phyloP scores from a whole-genome alignment of 1,140 invertebrate genomes.

The Diabrotica virgifera region DNA sequence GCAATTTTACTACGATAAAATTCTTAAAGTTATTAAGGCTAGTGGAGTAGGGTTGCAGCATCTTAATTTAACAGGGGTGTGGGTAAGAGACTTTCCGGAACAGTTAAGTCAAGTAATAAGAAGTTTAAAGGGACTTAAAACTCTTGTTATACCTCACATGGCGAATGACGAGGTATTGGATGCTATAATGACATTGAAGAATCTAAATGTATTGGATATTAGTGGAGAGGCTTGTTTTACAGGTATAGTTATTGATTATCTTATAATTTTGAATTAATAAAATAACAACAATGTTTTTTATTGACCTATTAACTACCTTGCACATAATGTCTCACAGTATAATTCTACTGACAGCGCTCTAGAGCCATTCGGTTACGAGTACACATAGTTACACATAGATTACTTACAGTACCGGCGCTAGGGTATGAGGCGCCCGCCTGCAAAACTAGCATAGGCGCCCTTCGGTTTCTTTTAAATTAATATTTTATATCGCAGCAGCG shows the following conservation, averaged over 20 bases:
- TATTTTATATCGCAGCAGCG: too few species aligned
- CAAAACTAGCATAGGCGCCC: too few species aligned
- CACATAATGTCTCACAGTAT: too few species aligned
- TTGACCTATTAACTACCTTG: too few species aligned
- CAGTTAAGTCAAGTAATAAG: conserved; percentile 59
- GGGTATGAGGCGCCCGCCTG: too few species aligned
- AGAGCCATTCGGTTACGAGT: too few species aligned
- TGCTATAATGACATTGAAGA: conserved; percentile 54
- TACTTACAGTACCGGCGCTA: too few species aligned
- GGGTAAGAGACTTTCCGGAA: conserved; percentile 63
- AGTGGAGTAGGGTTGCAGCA: conserved; percentile 48
- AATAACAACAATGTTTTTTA: neutral
- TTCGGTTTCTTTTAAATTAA: too few species aligned
- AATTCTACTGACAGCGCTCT: too few species aligned
- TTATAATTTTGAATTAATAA: neutral
- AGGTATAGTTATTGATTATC: neutral
- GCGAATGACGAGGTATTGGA: conserved; percentile 65
- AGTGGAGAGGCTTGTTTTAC: conserved; percentile 54
- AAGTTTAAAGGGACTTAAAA: conserved; percentile 55
- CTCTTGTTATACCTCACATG: conserved; percentile 63
- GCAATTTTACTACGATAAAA: conserved; percentile 61
- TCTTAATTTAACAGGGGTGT: conserved; percentile 65
- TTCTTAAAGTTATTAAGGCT: conserved; percentile 54
- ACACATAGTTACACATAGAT: too few species aligned
- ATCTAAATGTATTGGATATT: conserved; percentile 59